Conservation (phyloP, 2,113 vertebrate genomes). For the Conger conger region DNA sequence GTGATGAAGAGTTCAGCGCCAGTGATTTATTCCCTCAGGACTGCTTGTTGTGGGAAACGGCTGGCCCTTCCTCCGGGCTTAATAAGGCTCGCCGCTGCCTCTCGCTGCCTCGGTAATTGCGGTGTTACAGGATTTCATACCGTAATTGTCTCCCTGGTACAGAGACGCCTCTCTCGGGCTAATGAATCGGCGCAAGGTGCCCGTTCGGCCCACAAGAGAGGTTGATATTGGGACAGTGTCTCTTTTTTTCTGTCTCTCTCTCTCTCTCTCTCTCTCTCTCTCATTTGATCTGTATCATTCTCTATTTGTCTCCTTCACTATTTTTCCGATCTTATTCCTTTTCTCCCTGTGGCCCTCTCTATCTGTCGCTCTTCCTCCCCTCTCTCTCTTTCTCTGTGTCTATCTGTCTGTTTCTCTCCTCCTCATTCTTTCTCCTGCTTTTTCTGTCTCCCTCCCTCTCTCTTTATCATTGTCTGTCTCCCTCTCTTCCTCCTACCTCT, state of each 20-base stretch:
- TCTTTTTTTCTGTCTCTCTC: background rate
- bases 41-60: background rate
- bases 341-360: background rate
- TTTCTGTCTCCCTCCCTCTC: too few species aligned
- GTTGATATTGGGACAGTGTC: background rate
- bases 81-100: conserved; percentile 8
- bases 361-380: background rate
- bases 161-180: background rate
- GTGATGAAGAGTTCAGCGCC: conserved; percentile 1
- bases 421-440: too few species aligned
- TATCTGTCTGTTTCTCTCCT: too few species aligned
- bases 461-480: background rate
- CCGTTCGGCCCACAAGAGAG: background rate
- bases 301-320: background rate
- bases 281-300: background rate
- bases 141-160: conserved; percentile 28
- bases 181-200: conserved; percentile 14
- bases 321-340: background rate
- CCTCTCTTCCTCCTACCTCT: background rate
- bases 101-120: conserved; percentile 22
- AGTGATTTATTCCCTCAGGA: background rate
- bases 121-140: conserved; percentile 28
- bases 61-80: background rate
- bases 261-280: background rate
- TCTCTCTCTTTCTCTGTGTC: too few species aligned